Conservation (phyloP, 2,797 vertebrate species). For the Crenuchus spilurus region DNA sequence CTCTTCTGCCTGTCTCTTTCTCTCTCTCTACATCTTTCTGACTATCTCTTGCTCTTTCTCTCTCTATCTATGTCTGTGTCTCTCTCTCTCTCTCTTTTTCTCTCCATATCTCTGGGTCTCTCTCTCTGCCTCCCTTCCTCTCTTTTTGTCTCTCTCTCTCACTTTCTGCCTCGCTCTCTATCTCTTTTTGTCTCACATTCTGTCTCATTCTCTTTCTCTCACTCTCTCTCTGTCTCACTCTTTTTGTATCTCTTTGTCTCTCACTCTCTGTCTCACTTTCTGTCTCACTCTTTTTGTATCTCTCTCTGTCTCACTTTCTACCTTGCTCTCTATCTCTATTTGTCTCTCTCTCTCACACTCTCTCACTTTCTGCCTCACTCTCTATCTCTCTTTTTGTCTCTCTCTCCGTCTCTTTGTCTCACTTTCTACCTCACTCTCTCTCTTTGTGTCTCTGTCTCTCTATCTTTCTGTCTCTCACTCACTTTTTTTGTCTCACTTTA, state of each 20-base stretch:
- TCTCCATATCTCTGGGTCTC: conserved; percentile 4
- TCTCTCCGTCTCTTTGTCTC: not conserved
- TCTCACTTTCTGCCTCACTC: too few species aligned
- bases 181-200: conserved; percentile 3
- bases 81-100: conserved; percentile 13
- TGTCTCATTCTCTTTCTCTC: conserved; percentile 54
- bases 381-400: conserved; percentile 1
- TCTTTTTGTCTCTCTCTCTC: conserved; percentile 38
- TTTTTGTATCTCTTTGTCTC: too few species aligned
- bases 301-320: too few species aligned
- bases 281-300: not conserved
- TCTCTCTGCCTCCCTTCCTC: conserved; percentile 15
- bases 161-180: conserved; percentile 80
- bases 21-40: not conserved
- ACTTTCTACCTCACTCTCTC: too few species aligned
- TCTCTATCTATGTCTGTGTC: conserved; percentile 6
- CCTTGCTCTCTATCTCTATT: too few species aligned
- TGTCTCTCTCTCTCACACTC: too few species aligned
- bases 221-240: conserved; percentile 34
- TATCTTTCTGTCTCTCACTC: conserved; percentile 1
- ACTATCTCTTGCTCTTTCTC: not conserved
- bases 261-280: not conserved
- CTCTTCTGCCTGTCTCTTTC: conserved; percentile 2
- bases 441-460: too few species aligned
- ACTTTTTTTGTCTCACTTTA: not conserved